Evolutionary conservation across 53 echinoderm and acorn worm genomes (phyloP).

Genomic region (Holothuria leucospilota): DNA sequence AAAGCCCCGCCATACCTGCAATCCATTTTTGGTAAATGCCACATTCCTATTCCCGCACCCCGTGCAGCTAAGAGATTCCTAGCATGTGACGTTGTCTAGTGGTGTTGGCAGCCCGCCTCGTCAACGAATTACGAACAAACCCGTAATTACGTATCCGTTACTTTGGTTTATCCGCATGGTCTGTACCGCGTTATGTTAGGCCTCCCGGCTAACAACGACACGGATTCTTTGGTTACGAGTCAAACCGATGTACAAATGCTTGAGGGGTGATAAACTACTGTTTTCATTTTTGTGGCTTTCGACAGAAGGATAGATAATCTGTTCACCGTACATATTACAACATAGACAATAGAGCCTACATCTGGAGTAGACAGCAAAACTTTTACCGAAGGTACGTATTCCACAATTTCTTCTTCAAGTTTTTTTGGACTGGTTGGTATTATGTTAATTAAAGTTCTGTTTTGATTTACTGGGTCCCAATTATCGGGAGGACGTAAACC

Average conservation of each 20-base stretch:
- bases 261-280: not conserved
- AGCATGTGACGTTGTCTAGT: conserved; percentile 20
- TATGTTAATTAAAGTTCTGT: conserved; percentile 3
- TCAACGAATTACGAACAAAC: not conserved
- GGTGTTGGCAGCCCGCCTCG: not conserved
- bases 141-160: not conserved
- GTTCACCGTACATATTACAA: too few species aligned
- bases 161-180: not conserved
- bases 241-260: conserved; percentile 1
- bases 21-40: conserved; percentile 47
- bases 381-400: not conserved
- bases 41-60: conserved; percentile 19
- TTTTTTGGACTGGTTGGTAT: not conserved
- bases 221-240: conserved; percentile 8
- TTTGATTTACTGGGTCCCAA: conserved; percentile 39
- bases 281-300: conserved; percentile 27
- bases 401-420: not conserved
- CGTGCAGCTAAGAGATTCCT: conserved; percentile 1
- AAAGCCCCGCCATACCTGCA: conserved; percentile 45
- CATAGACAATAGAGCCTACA: not conserved
- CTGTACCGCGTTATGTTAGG: not conserved
- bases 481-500: conserved; percentile 20
- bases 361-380: conserved; percentile 17
- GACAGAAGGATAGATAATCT: not conserved
- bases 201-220: not conserved